Percentiles rank a stretch among this genome's conserved stretches.
Conservation (phyloP, 37 sponge, comb jelly and placozoan genomes). For the Spongilla lacustris region DNA sequence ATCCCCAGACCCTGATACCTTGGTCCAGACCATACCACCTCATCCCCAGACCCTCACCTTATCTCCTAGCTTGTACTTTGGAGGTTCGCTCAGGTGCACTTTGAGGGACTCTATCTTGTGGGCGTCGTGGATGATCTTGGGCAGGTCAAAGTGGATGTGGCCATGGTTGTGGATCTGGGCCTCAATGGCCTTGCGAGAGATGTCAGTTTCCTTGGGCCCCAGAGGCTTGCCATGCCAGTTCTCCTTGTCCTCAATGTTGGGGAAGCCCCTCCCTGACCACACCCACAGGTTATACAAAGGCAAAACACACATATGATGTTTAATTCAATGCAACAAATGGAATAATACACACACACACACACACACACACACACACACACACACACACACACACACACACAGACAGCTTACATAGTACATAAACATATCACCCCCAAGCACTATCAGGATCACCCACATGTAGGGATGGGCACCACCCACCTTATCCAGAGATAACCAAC, state of each 20-base stretch:
- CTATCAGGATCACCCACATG: no score
- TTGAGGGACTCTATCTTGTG: slow-evolving; percentile 53
- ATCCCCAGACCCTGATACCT: background rate
- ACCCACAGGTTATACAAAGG: background rate
- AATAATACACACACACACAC: no score
- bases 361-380: no score
- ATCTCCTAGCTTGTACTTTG: slow-evolving; percentile 90
- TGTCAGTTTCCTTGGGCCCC: slow-evolving; percentile 56
- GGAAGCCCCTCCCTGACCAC: slow-evolving; percentile 59
- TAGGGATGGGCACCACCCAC: no score
- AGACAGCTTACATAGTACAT: no score
- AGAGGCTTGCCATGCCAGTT: slow-evolving; percentile 95
- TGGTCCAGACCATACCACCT: background rate
- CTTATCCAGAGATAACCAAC: no score
- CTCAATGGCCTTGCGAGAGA: slow-evolving; percentile 70
- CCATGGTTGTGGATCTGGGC: slow-evolving; percentile 69
- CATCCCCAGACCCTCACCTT: slow-evolving; percentile 51
- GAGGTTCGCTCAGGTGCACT: slow-evolving; percentile 70
- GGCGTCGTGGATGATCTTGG: slow-evolving; percentile 77
- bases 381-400: no score
- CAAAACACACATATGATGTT: background rate
- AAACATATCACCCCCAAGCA: no score
- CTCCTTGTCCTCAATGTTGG: slow-evolving; percentile 73
- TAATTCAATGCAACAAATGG: no score
- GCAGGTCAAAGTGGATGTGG: slow-evolving; percentile 60